Evolutionary conservation across 2,888 invertebrate species (phyloP), one percentile per base, ranked within the genome.

Genomic region (Pteria penguin): DNA sequence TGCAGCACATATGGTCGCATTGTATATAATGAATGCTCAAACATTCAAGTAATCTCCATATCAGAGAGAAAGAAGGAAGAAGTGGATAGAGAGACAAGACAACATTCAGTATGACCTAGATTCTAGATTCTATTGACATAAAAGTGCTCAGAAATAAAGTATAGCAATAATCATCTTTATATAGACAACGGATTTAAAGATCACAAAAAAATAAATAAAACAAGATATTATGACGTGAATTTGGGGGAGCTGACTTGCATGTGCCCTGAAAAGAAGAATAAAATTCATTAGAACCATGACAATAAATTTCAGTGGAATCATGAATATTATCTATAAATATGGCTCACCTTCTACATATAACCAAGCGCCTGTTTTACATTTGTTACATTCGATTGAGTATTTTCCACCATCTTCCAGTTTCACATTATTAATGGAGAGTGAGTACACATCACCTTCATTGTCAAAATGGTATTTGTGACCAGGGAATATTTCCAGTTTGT

Each of bases 341-440:
- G n/a, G n/a, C 74, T 81, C 92, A 95, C 95, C 95, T 90, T 98
- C 98, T 27, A 99, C 98, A 93, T 96, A 97, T 72, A 99, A 94
- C 93, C 97, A 97, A 61, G 96, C 98, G 26, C 97, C 96, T 85
- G 96, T 96, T 70, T 95, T 95, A 65, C 96, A 94, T 70, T 98
- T 97, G 87, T 96, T 96, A 86, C 98, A 97, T 93, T 99, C 98
- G 88, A 98, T 95, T 0, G 96, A 97, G 91, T 98, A 98, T 93
- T 98, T 98, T 87, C 98, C 99, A 84, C 96, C 96, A 92, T 99
- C 99, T 87, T 99, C 99, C 52, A 97, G 96, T 93, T 97, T 97
- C 0, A 99, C 98, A 88, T 94, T 95, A 91, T 94, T 94, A 88
- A 99, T 97, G 83, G 97, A 96, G 82, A 99, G 94, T 89, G 96